These are phyloP conservation scores for Megalops atlanticus DNA, from an alignment of 2,113 vertebrate species.

Conservation along the genomic window DNA sequence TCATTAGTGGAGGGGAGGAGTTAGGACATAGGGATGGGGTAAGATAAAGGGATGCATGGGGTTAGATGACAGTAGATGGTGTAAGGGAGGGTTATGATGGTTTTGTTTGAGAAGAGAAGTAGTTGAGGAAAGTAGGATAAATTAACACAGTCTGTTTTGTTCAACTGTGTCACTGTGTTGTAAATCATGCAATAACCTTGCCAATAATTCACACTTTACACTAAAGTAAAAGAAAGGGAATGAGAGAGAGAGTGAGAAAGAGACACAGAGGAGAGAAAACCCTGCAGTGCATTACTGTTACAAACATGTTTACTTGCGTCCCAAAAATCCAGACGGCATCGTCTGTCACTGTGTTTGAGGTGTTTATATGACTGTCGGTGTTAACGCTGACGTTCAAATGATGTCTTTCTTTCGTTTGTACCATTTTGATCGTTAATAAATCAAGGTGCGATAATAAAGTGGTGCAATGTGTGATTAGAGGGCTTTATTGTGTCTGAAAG, in stretches of 20 bases:
- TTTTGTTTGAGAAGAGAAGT: background rate
- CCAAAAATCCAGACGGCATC: too few species aligned
- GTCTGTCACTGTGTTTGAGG: too few species aligned
- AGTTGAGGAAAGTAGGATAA: background rate
- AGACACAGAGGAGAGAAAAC: constrained; percentile 17
- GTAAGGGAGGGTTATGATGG: too few species aligned
- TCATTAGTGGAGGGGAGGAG: background rate
- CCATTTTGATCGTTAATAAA: constrained; percentile 12
- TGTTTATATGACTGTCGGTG: too few species aligned
- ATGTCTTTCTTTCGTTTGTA: background rate
- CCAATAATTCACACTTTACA: constrained; percentile 38
- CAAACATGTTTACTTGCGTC: background rate
- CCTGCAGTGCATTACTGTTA: background rate
- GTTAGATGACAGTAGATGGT: background rate
- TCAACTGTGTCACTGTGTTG: constrained; percentile 29
- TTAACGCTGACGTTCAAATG: background rate
- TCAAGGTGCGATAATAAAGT: constrained; percentile 46
- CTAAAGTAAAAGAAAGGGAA: constrained; percentile 16
- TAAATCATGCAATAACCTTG: constrained; percentile 23
- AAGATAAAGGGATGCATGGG: background rate
- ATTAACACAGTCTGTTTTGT: constrained; percentile 28
- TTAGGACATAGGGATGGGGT: background rate
- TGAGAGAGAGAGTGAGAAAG: background rate
- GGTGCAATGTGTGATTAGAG: constrained; percentile 51
- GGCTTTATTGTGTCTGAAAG: constrained; percentile 44